Conservation (phyloP, 2,113 vertebrate genomes). For the Sphyrna mokarran region DNA sequence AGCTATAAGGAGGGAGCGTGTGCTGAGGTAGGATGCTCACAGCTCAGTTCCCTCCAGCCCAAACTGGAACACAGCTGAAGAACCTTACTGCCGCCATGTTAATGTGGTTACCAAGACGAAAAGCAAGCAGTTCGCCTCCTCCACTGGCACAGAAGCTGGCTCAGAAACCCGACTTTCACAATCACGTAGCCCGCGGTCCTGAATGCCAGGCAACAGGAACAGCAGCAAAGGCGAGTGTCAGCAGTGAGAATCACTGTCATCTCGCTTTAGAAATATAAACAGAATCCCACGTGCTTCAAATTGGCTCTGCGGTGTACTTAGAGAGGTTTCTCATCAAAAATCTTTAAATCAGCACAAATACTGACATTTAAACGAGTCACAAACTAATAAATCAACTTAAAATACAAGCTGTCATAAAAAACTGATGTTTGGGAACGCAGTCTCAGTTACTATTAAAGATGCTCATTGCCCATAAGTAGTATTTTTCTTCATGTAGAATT, state of each 20-base stretch:
- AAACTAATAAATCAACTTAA: background rate
- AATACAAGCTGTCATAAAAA: background rate
- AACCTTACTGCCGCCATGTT: background rate
- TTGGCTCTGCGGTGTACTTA: background rate
- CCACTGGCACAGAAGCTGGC: background rate
- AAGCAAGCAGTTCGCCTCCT: background rate
- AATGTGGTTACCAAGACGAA: constrained; percentile 15
- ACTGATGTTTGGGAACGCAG: background rate
- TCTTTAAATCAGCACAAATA: background rate
- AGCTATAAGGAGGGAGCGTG: background rate
- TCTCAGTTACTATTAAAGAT: background rate
- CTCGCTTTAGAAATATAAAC: background rate
- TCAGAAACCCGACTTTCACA: background rate
- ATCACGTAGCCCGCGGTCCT: background rate
- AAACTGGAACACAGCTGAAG: background rate
- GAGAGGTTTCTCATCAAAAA: background rate
- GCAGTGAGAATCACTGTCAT: background rate
- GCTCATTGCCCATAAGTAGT: background rate
- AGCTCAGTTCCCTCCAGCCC: background rate
- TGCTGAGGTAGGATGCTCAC: too few relatives aligned
- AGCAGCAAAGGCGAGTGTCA: background rate
- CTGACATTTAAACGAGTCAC: background rate
- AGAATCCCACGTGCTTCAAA: background rate
- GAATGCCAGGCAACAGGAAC: background rate
- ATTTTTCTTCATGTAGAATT: background rate